Percentiles rank a stretch among this genome's conserved stretches.
These are phyloP conservation scores for Augiades crinisus DNA, from an alignment of 2,888 invertebrate genomes.

Conservation along the genomic window DNA sequence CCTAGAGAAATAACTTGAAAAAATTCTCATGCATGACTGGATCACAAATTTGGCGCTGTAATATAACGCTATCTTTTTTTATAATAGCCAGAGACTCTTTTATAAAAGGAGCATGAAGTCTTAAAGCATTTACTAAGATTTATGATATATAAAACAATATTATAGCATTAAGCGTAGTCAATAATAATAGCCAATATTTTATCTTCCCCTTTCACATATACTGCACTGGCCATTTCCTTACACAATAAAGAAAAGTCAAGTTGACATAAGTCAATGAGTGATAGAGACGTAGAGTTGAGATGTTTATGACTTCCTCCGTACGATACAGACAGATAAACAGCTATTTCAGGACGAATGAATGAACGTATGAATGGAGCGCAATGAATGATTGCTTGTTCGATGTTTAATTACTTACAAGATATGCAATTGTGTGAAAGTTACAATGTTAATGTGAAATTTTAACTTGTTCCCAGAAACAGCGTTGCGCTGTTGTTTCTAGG, in stretches of 20 bases:
- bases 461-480: background rate
- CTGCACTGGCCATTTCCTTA: constrained; percentile 19
- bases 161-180: too few species aligned
- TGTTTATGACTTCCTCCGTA: constrained; percentile 71
- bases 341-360: constrained; percentile 60
- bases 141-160: too few species aligned
- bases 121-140: too few species aligned
- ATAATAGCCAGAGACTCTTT: too few species aligned
- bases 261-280: constrained; percentile 55
- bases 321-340: constrained; percentile 52
- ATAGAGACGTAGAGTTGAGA: constrained; percentile 55
- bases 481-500: background rate
- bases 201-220: constrained; percentile 15
- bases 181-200: too few species aligned
- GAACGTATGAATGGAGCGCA: constrained; percentile 56
- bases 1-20: too few species aligned
- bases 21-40: too few species aligned
- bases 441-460: background rate
- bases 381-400: constrained; percentile 51
- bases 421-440: background rate
- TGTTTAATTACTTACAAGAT: constrained; percentile 31
- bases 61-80: too few species aligned
- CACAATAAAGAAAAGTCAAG: constrained; percentile 49
- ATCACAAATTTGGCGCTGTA: too few species aligned
- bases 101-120: too few species aligned